A percentile compares a stretch with the other conserved stretches of the same genome.
Evolutionary conservation across 2,113 vertebrate genomes (phyloP).

Genomic region (Jacana jacana): DNA sequence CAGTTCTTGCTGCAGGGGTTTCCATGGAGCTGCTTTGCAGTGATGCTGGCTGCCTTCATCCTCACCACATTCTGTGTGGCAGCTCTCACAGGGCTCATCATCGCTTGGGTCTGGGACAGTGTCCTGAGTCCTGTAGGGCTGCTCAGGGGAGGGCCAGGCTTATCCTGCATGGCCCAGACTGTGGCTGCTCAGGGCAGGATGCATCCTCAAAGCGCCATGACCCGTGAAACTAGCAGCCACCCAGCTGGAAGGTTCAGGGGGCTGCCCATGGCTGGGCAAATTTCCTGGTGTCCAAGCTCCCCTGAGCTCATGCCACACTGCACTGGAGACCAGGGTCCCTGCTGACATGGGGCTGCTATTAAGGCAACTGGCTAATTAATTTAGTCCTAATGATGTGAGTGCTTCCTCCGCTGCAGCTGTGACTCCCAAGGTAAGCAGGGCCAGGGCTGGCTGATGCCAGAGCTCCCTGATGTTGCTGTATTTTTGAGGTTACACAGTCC

Average conservation of each 20-base stretch:
- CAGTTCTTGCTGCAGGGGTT: background rate
- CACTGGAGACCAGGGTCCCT: background rate
- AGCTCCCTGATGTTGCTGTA: background rate
- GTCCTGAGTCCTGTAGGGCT: background rate
- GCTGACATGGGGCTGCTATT: background rate
- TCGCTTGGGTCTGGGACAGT: accelerated
- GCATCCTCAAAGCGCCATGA: background rate
- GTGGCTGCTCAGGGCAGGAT: background rate
- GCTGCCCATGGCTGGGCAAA: background rate
- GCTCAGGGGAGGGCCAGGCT: background rate
- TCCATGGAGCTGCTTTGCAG: accelerated
- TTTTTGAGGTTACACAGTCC: background rate
- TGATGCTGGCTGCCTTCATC: background rate
- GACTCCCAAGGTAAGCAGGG: background rate
- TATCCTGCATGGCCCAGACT: background rate
- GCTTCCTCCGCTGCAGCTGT: slow-evolving; percentile 33
- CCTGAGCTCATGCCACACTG: background rate
- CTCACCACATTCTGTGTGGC: background rate
- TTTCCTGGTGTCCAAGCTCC: background rate
- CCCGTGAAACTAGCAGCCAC: background rate
- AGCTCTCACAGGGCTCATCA: background rate
- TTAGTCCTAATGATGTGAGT: background rate
- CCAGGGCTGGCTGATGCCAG: slow-evolving; percentile 4
- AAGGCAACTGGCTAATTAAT: slow-evolving; percentile 36
- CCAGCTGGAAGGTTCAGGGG: background rate